These are phyloP conservation scores for Nautilus pompilius DNA, from an alignment of 1,140 invertebrate genomes.

Conservation along the genomic window DNA sequence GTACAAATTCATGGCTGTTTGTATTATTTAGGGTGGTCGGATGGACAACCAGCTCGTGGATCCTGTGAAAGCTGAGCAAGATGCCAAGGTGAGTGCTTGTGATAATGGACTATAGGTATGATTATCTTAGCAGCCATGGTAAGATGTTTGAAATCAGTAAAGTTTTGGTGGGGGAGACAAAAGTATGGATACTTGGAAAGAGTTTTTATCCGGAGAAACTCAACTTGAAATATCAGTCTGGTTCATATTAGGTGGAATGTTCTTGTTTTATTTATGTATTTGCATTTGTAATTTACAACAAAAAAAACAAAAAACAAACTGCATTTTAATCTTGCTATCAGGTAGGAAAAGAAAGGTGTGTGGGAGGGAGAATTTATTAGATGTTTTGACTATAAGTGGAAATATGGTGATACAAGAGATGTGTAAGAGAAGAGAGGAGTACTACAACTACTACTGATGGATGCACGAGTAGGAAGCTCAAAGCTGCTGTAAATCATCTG, in stretches of 20 bases:
- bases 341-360: no score
- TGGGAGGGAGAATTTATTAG: no score
- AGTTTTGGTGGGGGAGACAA: not conserved
- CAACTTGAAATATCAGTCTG: not conserved
- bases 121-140: not conserved
- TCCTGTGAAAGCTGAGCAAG: conserved; percentile 41
- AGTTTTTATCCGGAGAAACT: not conserved
- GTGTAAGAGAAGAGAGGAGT: no score
- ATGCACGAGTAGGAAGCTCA: no score
- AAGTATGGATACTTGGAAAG: not conserved
- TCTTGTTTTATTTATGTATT: not conserved
- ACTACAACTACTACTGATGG: no score
- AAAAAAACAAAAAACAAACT: no score
- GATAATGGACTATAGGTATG: not conserved
- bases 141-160: not conserved
- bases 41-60: conserved; percentile 42
- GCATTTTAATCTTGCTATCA: no score
- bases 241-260: not conserved
- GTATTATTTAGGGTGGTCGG: conserved; percentile 36
- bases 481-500: no score
- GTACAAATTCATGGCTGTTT: not conserved
- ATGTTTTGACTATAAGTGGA: no score
- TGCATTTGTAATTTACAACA: no score
- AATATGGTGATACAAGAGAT: no score
- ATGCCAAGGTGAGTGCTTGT: conserved; percentile 38